Evolutionary conservation across 2,888 invertebrate genomes (phyloP), one percentile per base, ranked within the genome.

Genomic region (Syrphus vitripennis): DNA sequence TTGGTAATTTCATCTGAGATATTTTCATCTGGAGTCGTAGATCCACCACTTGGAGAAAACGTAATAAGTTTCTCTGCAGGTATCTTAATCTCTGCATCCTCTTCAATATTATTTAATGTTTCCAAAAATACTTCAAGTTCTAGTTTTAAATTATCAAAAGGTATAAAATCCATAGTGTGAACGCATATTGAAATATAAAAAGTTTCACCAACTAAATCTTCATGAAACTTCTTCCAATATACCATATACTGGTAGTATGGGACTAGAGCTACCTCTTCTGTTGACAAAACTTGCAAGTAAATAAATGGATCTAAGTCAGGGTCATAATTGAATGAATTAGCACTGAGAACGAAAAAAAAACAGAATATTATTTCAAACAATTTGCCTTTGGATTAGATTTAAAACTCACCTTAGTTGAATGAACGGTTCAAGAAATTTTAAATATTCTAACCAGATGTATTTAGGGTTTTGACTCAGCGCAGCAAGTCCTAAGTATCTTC

Each of bases 391-490:
- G 9, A 12, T 34, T 10, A 34, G 34, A 48, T 48, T 0, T 16
- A 10, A 10, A 1, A 31, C 67, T 67, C 16, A 80, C 80, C 26
- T 31, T 6, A 67, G n/a, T 7, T 42, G 14, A 34, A 80, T 74
- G n/a, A 34, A 53, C 0, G 48, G 72, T 53, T 74, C 80, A 6
- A 61, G 12, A 10, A 80, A 80, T 14, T 67, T 61, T 3, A 80
- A 14, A 50, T 42, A 9, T 3, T 48, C 21, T 14, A 80, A 53
- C 80, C 80, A 80, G 16, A 5, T n/a, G 10, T 53, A 19, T 19
- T 59, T 19, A 0, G 67, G 16, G 19, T 48, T 24, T 10, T 50
- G 37, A 31, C 14, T 40, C 4, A 61, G 26, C 0, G 7, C 24
- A 4, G 14, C 9, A 1, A 12, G 14, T 1, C 59, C 40, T 3